Conservation (phyloP, 2,113 vertebrate species). For the Eurypyga helias region DNA sequence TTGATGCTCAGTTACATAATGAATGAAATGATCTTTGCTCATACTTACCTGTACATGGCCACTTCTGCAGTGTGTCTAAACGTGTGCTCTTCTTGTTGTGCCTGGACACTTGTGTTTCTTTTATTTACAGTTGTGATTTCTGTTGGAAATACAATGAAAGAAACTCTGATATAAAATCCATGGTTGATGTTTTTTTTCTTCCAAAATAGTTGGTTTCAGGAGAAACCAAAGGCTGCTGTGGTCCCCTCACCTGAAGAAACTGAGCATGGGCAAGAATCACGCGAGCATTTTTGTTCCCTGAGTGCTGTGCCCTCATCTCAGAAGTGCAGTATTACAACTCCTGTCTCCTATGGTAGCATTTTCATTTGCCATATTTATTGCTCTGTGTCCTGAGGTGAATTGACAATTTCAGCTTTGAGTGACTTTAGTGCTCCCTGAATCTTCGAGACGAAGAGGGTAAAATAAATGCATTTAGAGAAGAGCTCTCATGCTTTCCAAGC, state of each 20-base stretch:
- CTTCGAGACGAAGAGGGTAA: background rate
- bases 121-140: background rate
- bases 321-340: background rate
- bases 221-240: background rate
- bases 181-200: background rate
- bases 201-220: background rate
- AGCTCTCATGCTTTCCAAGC: background rate
- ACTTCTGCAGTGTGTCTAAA: background rate
- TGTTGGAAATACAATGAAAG: background rate
- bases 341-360: background rate
- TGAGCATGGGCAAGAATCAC: background rate
- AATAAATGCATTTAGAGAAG: background rate
- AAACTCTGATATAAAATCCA: background rate
- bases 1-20: background rate
- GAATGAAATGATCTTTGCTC: background rate
- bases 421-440: background rate
- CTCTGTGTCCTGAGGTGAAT: background rate
- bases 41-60: background rate
- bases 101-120: background rate
- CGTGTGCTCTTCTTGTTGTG: background rate
- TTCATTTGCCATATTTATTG: background rate
- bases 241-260: background rate
- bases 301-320: background rate
- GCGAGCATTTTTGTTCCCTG: background rate
- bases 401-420: background rate